Conservation (phyloP, 2,797 vertebrate genomes). For the Syngnathus acus region DNA sequence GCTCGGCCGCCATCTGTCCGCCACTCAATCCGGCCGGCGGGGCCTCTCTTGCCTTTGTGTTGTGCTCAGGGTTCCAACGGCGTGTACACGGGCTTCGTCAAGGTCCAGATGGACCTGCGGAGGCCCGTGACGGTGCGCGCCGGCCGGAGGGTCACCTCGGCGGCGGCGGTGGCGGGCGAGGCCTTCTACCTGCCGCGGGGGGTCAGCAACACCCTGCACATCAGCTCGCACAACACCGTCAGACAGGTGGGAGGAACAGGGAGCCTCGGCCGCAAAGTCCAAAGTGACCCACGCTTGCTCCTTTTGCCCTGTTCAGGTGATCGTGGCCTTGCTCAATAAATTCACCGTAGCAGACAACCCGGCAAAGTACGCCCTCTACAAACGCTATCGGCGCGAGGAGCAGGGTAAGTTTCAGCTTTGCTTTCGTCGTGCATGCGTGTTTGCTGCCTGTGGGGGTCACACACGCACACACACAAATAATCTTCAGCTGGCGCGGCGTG, state of each 20-base stretch:
- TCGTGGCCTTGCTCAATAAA: conserved; percentile 88
- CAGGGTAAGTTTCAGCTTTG: conserved; percentile 73
- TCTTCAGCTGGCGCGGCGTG: conserved; percentile 21
- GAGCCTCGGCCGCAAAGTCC: too few relatives aligned
- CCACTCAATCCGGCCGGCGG: not conserved
- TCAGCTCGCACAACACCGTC: conserved; percentile 91
- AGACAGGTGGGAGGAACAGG: conserved; percentile 62
- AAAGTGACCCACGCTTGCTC: too few relatives aligned
- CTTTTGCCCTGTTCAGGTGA: conserved; percentile 65
- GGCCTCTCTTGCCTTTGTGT: not conserved
- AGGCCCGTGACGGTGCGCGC: conserved; percentile 78
- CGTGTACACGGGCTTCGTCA: conserved; percentile 94
- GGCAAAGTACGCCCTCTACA: conserved; percentile 93
- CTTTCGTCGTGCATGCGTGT: too few relatives aligned
- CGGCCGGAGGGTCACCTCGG: conserved; percentile 50
- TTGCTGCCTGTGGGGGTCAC: too few relatives aligned
- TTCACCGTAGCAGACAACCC: conserved; percentile 91
- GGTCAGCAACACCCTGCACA: conserved; percentile 85
- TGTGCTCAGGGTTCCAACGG: conserved; percentile 69
- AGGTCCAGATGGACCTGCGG: conserved; percentile 90
- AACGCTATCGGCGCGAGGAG: conserved; percentile 84
- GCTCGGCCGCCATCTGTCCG: conserved; percentile 56
- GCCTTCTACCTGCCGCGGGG: conserved; percentile 81
- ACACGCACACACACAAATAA: too few relatives aligned
- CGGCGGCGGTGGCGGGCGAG: conserved; percentile 57